Evolutionary conservation across 2,797 vertebrate species (phyloP).

Genomic region (Leptodactylus fallax): DNA sequence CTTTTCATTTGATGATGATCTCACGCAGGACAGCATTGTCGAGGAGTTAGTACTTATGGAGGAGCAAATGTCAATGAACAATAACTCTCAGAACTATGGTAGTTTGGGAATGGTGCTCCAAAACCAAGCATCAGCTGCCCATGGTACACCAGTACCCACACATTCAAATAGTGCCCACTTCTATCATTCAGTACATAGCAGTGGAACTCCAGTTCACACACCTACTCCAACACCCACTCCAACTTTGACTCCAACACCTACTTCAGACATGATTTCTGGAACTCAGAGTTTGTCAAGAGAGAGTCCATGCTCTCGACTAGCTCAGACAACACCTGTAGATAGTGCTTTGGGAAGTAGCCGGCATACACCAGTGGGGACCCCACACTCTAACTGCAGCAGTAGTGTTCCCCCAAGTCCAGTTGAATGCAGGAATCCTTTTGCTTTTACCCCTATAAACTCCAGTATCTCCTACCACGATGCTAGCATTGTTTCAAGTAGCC

Average conservation of each 20-base stretch:
- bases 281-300: constrained; percentile 84
- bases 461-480: constrained; percentile 91
- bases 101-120: constrained; percentile 83
- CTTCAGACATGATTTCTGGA: constrained; percentile 88
- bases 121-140: constrained; percentile 76
- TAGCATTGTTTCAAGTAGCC: constrained; percentile 91
- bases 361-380: constrained; percentile 92
- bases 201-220: constrained; percentile 84
- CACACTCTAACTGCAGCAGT: constrained; percentile 96
- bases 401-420: constrained; percentile 95
- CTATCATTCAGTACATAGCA: constrained; percentile 84
- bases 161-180: constrained; percentile 80
- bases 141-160: constrained; percentile 77
- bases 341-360: constrained; percentile 92
- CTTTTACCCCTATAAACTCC: constrained; percentile 97
- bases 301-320: constrained; percentile 90
- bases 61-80: constrained; percentile 95
- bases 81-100: constrained; percentile 82
- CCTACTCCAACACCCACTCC: constrained; percentile 87
- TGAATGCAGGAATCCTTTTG: constrained; percentile 96
- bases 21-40: constrained; percentile 98
- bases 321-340: constrained; percentile 92
- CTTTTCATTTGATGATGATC: constrained; percentile 95
- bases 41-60: constrained; percentile 99
- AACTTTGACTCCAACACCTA: constrained; percentile 89